Conservation (phyloP, 2,888 invertebrate species). For the Erebia epiphron region DNA sequence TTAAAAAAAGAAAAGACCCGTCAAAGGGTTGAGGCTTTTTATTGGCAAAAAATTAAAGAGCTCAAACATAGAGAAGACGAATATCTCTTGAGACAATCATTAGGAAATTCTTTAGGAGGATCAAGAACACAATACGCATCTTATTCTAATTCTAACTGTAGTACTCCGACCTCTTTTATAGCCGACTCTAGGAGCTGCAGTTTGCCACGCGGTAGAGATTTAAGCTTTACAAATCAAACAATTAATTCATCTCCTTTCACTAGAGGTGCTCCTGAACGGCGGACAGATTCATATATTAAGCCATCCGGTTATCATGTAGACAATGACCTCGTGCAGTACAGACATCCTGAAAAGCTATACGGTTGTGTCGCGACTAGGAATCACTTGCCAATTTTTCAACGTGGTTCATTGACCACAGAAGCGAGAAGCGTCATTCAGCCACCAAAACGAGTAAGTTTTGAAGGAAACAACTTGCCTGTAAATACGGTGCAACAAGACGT, state of each 20-base stretch:
- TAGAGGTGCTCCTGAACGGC: slow-evolving; percentile 64
- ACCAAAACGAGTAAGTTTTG: slow-evolving; percentile 65
- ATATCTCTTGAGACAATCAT: slow-evolving; percentile 64
- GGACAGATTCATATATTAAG: slow-evolving; percentile 65
- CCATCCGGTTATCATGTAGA: slow-evolving; percentile 48
- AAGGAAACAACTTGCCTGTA: slow-evolving; percentile 49
- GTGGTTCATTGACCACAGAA: slow-evolving; percentile 49
- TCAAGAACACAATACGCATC: slow-evolving; percentile 43
- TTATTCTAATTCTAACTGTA: slow-evolving; percentile 52
- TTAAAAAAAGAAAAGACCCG: slow-evolving; percentile 80
- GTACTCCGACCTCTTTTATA: slow-evolving; percentile 54
- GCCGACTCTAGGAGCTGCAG: slow-evolving; percentile 60
- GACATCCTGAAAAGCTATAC: slow-evolving; percentile 59
- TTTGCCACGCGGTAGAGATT: slow-evolving; percentile 60
- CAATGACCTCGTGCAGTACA: slow-evolving; percentile 53
- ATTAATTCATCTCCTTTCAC: slow-evolving; percentile 56
- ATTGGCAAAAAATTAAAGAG: slow-evolving; percentile 87
- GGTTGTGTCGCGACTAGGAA: slow-evolving; percentile 46
- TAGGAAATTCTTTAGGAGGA: slow-evolving; percentile 49
- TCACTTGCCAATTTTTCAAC: slow-evolving; percentile 49
- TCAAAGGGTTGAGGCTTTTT: slow-evolving; percentile 85
- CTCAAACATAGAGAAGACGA: slow-evolving; percentile 85
- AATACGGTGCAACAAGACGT: slow-evolving; percentile 30
- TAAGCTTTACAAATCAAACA: slow-evolving; percentile 52
- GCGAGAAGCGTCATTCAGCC: slow-evolving; percentile 44